Conservation (phyloP, 2,888 invertebrate species). For the Dasypolia templi region DNA sequence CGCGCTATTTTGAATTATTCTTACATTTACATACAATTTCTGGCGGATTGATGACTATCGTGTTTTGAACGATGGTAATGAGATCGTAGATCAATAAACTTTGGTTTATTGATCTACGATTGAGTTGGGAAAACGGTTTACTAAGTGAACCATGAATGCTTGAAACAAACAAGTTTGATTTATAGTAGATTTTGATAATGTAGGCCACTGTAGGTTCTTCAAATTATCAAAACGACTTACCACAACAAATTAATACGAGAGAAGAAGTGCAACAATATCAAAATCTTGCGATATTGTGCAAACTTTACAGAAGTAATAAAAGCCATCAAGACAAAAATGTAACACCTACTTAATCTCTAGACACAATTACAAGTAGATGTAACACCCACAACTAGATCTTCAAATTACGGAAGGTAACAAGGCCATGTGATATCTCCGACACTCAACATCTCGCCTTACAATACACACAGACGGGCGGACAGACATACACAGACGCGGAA, state of each 20-base stretch:
- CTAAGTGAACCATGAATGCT: background rate
- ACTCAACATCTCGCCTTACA: conserved; percentile 29
- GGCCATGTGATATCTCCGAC: conserved; percentile 38
- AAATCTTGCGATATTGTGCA: background rate
- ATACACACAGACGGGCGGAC: conserved; percentile 9
- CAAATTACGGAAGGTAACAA: conserved; percentile 58
- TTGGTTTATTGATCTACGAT: conserved; percentile 13
- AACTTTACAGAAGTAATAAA: background rate
- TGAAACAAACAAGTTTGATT: background rate
- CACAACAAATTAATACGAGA: background rate
- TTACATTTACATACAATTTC: conserved; percentile 65
- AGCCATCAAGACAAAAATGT: conserved; percentile 18
- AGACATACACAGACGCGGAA: conserved; percentile 36
- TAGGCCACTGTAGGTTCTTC: background rate
- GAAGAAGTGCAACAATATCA: background rate
- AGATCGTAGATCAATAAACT: conserved; percentile 66
- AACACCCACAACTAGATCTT: conserved; percentile 54
- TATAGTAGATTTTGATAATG: background rate
- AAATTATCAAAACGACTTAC: background rate
- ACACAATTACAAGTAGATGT: conserved; percentile 29
- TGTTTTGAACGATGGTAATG: conserved; percentile 62
- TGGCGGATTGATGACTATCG: conserved; percentile 55
- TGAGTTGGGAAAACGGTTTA: background rate
- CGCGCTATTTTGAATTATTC: conserved; percentile 52
- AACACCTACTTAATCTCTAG: conserved; percentile 28